Evolutionary conservation across 1,140 invertebrate species (phyloP).

Genomic region (Drosophila sechellia): DNA sequence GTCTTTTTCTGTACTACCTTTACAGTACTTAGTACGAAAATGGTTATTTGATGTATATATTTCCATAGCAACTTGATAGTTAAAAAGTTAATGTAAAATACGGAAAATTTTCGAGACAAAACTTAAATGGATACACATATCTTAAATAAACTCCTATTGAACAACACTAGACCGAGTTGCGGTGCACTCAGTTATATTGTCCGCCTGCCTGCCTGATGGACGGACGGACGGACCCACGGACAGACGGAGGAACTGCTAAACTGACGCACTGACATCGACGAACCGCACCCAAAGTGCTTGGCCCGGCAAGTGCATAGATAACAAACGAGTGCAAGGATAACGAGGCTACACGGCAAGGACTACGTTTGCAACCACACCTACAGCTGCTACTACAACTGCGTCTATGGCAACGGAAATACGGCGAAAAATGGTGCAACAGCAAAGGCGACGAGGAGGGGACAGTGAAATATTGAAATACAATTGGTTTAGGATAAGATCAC

Average conservation of each 20-base stretch:
- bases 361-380: constrained; percentile 13
- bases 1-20: too few species aligned
- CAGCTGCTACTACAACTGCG: neutral
- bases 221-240: neutral
- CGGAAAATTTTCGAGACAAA: too few species aligned
- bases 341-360: constrained; percentile 48
- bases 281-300: constrained; percentile 63
- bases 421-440: constrained; percentile 71
- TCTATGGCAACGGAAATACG: constrained; percentile 30
- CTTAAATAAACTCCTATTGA: too few species aligned
- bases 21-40: too few species aligned
- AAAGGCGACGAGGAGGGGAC: constrained; percentile 49
- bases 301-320: constrained; percentile 67
- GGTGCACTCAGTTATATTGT: constrained; percentile 74
- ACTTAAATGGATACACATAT: too few species aligned
- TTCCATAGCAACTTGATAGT: too few species aligned
- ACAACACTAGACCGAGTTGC: constrained; percentile 22
- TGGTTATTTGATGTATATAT: too few species aligned
- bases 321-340: constrained; percentile 78
- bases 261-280: constrained; percentile 18
- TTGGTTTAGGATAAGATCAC: constrained; percentile 57
- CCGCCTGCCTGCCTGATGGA: constrained; percentile 45
- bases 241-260: constrained; percentile 2
- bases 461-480: constrained; percentile 81
- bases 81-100: too few species aligned